phyloP scores from a whole-genome alignment of 2,797 vertebrate genomes.

The Myripristis jacobus region DNA sequence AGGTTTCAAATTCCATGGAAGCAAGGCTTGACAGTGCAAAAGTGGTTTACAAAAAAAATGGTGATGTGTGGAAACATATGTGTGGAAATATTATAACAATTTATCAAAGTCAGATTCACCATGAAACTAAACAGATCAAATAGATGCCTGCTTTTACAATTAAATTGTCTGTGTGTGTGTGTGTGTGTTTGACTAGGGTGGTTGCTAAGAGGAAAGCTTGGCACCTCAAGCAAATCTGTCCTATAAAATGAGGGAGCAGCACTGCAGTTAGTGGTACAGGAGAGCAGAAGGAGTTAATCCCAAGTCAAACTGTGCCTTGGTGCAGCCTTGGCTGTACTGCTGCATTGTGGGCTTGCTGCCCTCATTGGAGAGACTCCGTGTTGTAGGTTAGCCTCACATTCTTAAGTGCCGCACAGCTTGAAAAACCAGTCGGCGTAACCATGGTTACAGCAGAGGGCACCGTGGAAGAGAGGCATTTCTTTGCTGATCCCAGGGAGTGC shows the following conservation, averaged over 20 bases:
- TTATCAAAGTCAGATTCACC: background rate
- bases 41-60: background rate
- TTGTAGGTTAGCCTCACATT: slow-evolving; percentile 71
- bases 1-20: background rate
- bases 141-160: background rate
- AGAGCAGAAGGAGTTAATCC: slow-evolving; percentile 59
- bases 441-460: slow-evolving; percentile 83
- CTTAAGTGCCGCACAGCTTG: slow-evolving; percentile 82
- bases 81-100: background rate
- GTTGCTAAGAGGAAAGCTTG: slow-evolving; percentile 13
- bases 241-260: slow-evolving; percentile 7
- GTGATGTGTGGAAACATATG: background rate
- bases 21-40: background rate
- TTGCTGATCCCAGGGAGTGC: slow-evolving; percentile 58
- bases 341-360: slow-evolving; percentile 50
- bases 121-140: background rate
- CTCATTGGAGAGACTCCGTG: slow-evolving; percentile 58
- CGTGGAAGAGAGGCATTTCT: slow-evolving; percentile 75
- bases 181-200: slow-evolving; percentile 2
- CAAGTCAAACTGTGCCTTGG: slow-evolving; percentile 32
- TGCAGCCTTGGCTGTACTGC: slow-evolving; percentile 45
- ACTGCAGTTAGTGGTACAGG: slow-evolving; percentile 1
- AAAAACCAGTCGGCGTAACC: slow-evolving; percentile 91
- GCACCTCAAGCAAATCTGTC: background rate
- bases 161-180: background rate